Conservation (phyloP, 1,140 invertebrate genomes). For the Hylaeus volcanicus region DNA sequence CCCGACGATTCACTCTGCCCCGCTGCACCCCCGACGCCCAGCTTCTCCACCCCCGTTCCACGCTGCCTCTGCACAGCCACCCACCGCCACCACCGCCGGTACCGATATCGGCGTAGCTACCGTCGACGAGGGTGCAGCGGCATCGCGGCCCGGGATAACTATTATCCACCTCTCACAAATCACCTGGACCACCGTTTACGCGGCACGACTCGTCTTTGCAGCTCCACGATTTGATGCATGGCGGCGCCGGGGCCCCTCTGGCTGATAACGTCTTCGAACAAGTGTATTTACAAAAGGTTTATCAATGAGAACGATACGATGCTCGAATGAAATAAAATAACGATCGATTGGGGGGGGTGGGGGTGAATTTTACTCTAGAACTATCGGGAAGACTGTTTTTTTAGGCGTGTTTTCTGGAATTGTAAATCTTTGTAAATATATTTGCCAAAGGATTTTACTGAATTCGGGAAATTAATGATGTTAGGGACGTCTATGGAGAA, state of each 20-base stretch:
- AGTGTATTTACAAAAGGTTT: no score
- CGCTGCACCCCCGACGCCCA: neutral
- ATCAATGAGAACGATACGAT: no score
- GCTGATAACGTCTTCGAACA: no score
- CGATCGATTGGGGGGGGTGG: no score
- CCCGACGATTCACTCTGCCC: conserved; percentile 56
- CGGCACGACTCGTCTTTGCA: conserved; percentile 47
- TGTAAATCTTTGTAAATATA: no score
- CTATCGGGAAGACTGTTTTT: no score
- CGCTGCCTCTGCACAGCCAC: conserved; percentile 1
- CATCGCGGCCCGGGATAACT: conserved; percentile 71
- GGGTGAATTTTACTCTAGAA: no score
- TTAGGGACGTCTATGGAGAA: no score
- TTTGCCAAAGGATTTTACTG: no score
- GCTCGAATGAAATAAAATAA: no score
- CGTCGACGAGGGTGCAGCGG: conserved; percentile 53
- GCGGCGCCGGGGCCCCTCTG: neutral
- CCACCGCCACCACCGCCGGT: conserved; percentile 37
- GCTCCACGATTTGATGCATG: conserved; percentile 23
- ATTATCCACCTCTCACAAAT: conserved; percentile 77
- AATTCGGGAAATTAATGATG: no score
- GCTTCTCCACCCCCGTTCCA: conserved; percentile 17
- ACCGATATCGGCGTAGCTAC: conserved; percentile 39
- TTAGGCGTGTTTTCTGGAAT: no score
- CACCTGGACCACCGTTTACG: conserved; percentile 74